Conservation (phyloP, 2,113 vertebrate genomes). For the Aldabrachelys gigantea region DNA sequence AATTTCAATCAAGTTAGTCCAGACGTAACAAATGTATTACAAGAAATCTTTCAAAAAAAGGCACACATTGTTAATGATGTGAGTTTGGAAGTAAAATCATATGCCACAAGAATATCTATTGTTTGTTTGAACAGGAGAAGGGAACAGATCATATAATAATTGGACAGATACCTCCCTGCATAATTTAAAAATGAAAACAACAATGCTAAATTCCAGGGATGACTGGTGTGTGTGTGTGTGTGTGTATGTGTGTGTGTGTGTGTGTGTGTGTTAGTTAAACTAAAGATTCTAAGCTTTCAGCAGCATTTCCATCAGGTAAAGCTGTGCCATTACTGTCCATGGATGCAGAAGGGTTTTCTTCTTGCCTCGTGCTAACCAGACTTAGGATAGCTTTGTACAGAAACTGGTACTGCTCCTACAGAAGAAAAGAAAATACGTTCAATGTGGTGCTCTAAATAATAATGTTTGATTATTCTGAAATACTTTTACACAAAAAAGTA, state of each 20-base stretch:
- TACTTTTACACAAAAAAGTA: not conserved
- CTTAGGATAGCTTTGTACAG: slow-evolving; percentile 96
- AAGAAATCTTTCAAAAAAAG: slow-evolving; percentile 86
- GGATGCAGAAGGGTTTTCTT: slow-evolving; percentile 85
- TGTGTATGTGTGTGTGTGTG: not conserved
- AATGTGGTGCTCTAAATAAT: not conserved
- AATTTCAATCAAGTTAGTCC: slow-evolving; percentile 84
- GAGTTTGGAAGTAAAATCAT: slow-evolving; percentile 75
- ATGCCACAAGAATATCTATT: slow-evolving; percentile 55
- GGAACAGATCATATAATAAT: slow-evolving; percentile 48
- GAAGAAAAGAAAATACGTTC: slow-evolving; percentile 17
- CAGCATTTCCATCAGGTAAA: slow-evolving; percentile 80
- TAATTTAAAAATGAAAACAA: slow-evolving; percentile 59
- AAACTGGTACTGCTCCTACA: slow-evolving; percentile 95
- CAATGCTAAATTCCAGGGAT: slow-evolving; percentile 40
- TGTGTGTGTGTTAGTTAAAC: slow-evolving; percentile 78
- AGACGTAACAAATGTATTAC: slow-evolving; percentile 81
- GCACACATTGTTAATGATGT: slow-evolving; percentile 88
- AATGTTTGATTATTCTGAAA: not conserved
- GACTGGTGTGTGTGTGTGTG: too few species aligned
- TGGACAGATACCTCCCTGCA: not conserved
- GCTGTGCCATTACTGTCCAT: slow-evolving; percentile 88
- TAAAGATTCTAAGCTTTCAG: slow-evolving; percentile 94
- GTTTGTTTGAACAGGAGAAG: slow-evolving; percentile 35
- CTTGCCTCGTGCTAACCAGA: slow-evolving; percentile 90